Percentiles rank a stretch among this genome's conserved stretches.
Evolutionary conservation across 2,888 invertebrate species (phyloP).

Genomic region (Lepetodrilus schrolli): DNA sequence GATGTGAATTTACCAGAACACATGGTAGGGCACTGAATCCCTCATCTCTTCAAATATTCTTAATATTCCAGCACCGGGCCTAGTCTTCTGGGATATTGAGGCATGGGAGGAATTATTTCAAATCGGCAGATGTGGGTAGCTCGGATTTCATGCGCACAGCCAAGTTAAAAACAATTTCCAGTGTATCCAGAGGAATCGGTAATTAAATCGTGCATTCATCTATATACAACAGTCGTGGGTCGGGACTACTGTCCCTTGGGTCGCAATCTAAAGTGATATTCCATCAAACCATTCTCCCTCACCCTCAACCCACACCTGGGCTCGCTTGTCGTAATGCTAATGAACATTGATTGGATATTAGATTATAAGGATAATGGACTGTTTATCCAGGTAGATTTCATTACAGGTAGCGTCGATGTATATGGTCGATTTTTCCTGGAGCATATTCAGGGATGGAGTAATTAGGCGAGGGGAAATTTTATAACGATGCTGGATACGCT

Average conservation of each 20-base stretch:
- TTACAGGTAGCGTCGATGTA: constrained; percentile 11
- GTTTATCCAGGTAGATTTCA: constrained; percentile 26
- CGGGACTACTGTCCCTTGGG: neutral
- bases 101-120: neutral
- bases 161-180: constrained; percentile 23
- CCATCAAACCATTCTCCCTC: constrained; percentile 1
- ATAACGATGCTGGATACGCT: too few relatives aligned
- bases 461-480: neutral
- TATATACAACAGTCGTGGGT: constrained; percentile 8
- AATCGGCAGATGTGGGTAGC: constrained; percentile 21
- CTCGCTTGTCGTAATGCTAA: constrained; percentile 10
- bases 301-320: neutral
- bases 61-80: neutral
- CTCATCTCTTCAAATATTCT: neutral
- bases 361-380: constrained; percentile 21
- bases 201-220: constrained; percentile 25
- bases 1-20: neutral
- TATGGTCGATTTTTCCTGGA: constrained; percentile 11
- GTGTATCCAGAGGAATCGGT: constrained; percentile 18
- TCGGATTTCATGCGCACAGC: constrained; percentile 8
- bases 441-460: neutral
- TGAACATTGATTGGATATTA: constrained; percentile 25
- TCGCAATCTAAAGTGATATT: neutral
- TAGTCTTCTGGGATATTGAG: neutral
- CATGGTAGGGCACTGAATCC: neutral